These are phyloP conservation scores for Ophioderma brevispina DNA, from an alignment of 35 echinoderm and acorn worm genomes.

Conservation along the genomic window DNA sequence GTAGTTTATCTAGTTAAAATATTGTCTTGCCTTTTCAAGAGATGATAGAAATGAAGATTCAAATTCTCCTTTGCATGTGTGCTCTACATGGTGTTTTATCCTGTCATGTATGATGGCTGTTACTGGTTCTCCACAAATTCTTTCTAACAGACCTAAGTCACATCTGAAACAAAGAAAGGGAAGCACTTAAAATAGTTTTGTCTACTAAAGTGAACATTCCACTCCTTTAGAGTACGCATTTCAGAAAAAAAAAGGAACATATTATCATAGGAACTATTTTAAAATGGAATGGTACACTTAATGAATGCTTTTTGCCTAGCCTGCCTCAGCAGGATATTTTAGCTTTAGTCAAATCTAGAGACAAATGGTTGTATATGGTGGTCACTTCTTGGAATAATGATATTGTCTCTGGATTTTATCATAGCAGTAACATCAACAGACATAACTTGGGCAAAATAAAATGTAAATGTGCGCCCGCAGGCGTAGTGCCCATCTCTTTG, in stretches of 20 bases:
- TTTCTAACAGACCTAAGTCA: slow-evolving; percentile 74
- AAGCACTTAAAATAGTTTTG: too few relatives aligned
- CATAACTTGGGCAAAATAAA: too few relatives aligned
- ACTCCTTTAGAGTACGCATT: not conserved
- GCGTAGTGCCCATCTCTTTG: too few relatives aligned
- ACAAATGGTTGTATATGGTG: too few relatives aligned
- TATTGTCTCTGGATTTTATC: too few relatives aligned
- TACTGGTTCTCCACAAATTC: slow-evolving; percentile 87
- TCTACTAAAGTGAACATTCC: too few relatives aligned
- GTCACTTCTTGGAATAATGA: too few relatives aligned
- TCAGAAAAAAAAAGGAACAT: not conserved
- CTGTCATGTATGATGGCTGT: slow-evolving; percentile 86
- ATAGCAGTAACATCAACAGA: too few relatives aligned
- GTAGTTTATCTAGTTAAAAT: too few relatives aligned
- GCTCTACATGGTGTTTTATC: slow-evolving; percentile 85
- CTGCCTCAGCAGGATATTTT: too few relatives aligned
- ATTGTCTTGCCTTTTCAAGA: slow-evolving; percentile 78
- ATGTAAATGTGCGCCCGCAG: too few relatives aligned
- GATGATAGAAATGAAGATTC: slow-evolving; percentile 74
- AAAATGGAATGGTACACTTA: not conserved
- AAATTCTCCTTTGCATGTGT: slow-evolving; percentile 93
- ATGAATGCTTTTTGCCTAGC: not conserved
- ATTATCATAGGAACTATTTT: not conserved
- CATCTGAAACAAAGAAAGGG: slow-evolving; percentile 43
- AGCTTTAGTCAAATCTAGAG: too few relatives aligned